Evolutionary conservation across 2,888 invertebrate species (phyloP).

Genomic region (Drosophila lacicola): DNA sequence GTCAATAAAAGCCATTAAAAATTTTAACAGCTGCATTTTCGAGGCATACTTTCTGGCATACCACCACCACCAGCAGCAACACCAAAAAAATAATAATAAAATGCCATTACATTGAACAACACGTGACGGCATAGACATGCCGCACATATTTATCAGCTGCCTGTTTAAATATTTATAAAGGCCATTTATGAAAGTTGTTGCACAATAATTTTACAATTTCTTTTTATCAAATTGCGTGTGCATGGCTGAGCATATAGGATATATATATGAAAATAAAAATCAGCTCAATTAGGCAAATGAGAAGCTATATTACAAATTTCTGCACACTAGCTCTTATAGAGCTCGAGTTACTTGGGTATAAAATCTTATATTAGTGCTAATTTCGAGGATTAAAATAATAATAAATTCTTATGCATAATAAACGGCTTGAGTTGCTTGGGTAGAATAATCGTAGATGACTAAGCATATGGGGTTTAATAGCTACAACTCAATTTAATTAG

Average conservation of each 20-base stretch:
- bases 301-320: background rate
- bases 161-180: conserved; percentile 2
- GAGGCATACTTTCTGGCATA: conserved; percentile 2
- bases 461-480: no score
- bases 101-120: conserved; percentile 21
- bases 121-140: conserved; percentile 4
- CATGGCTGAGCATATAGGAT: conserved; percentile 8
- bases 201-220: conserved; percentile 18
- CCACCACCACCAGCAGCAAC: conserved; percentile 1
- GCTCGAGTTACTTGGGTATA: no score
- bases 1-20: conserved; percentile 57
- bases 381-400: no score
- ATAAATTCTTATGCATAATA: no score
- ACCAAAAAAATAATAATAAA: conserved; percentile 13
- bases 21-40: conserved; percentile 42
- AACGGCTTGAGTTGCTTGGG: no score
- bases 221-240: conserved; percentile 14
- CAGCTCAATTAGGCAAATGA: conserved; percentile 5
- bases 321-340: no score
- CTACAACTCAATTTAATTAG: no score
- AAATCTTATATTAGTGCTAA: no score
- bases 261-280: background rate
- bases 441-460: no score
- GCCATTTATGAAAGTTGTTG: conserved; percentile 14
- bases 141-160: conserved; percentile 1